Conservation (phyloP, 2,888 invertebrate genomes). For the Neuroscelio doddi region DNA sequence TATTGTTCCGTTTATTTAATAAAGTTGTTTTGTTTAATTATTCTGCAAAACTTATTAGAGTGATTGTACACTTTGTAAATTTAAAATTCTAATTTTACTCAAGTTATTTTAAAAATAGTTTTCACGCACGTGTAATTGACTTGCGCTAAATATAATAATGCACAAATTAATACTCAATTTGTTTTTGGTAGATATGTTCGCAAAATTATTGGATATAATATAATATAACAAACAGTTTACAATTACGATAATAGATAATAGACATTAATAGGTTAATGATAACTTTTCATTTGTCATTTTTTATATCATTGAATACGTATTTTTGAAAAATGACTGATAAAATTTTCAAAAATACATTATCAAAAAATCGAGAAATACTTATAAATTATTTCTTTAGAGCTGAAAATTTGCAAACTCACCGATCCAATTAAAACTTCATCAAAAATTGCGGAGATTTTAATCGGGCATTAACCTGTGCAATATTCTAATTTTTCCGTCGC, state of each 20-base stretch:
- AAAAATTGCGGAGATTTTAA: slow-evolving; percentile 17
- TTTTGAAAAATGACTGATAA: not conserved
- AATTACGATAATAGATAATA: too few relatives aligned
- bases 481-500: slow-evolving; percentile 9
- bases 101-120: slow-evolving; percentile 18
- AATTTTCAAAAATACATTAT: not conserved
- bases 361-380: not conserved
- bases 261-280: too few relatives aligned
- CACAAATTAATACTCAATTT: slow-evolving; percentile 27
- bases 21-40: not conserved
- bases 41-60: not conserved
- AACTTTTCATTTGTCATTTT: too few relatives aligned
- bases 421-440: slow-evolving; percentile 32
- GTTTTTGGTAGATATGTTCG: slow-evolving; percentile 26
- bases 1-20: too few relatives aligned
- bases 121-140: slow-evolving; percentile 33
- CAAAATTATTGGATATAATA: too few relatives aligned
- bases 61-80: not conserved
- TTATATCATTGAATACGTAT: too few relatives aligned
- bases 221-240: too few relatives aligned
- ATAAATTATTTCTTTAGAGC: not conserved
- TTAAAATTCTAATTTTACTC: slow-evolving; percentile 14
- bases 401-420: slow-evolving; percentile 1
- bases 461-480: slow-evolving; percentile 14
- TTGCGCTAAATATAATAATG: slow-evolving; percentile 41